Percentiles rank a stretch among this genome's conserved stretches.
Conservation (phyloP, 2,888 invertebrate genomes). For the Nipponacmea schrenckii region DNA sequence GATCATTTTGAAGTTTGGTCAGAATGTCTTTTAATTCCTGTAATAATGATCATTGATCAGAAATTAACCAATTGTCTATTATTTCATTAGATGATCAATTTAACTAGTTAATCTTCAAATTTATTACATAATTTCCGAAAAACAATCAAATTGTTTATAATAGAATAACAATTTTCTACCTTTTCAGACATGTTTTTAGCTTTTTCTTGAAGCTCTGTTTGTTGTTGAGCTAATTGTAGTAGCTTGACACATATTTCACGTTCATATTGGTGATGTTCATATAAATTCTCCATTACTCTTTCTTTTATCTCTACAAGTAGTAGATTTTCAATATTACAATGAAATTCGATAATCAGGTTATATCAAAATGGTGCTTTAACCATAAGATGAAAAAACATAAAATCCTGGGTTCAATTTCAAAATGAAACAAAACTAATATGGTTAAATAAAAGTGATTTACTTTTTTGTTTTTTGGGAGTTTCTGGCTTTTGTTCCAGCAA, state of each 20-base stretch:
- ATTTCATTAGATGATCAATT: neutral
- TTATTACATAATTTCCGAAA: no score
- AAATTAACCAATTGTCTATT: no score
- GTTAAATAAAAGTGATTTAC: neutral
- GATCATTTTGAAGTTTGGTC: conserved; percentile 49
- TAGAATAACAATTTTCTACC: conserved; percentile 24
- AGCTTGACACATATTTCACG: conserved; percentile 43
- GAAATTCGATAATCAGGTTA: neutral
- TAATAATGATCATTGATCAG: conserved; percentile 5
- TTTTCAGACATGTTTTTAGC: conserved; percentile 28
- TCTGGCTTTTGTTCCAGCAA: neutral
- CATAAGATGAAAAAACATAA: no score
- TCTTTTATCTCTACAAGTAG: conserved; percentile 32
- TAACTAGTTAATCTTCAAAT: no score
- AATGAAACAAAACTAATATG: neutral
- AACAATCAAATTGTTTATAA: no score
- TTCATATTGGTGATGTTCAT: conserved; percentile 49
- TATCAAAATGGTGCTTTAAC: neutral
- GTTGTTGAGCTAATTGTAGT: conserved; percentile 33
- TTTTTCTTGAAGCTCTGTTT: conserved; percentile 21
- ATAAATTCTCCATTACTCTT: conserved; percentile 42
- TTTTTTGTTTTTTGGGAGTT: no score
- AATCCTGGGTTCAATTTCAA: no score
- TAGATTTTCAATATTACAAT: neutral
- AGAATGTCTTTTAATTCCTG: conserved; percentile 52